phyloP scores from a whole-genome alignment of 2,113 vertebrate genomes.

The Chaetorhynchus papuensis region DNA sequence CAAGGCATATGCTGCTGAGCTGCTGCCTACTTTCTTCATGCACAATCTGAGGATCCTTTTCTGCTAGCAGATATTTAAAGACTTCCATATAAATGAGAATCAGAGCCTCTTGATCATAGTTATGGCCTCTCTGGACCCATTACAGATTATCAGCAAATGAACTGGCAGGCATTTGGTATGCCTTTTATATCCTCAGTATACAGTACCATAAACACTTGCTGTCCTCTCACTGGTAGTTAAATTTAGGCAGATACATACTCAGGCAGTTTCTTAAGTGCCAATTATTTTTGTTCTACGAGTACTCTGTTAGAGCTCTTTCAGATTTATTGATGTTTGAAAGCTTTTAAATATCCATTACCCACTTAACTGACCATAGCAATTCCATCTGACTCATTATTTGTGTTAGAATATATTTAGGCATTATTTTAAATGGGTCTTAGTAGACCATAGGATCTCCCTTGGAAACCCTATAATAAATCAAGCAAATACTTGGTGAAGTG shows the following conservation, averaged over 20 bases:
- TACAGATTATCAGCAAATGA: background rate
- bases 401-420: slow-evolving; percentile 43
- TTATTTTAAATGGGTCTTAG: background rate
- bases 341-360: slow-evolving; percentile 55
- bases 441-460: slow-evolving; percentile 3
- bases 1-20: background rate
- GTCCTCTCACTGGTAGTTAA: background rate
- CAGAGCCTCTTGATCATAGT: background rate
- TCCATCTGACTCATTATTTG: slow-evolving; percentile 52
- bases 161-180: background rate
- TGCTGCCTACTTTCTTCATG: background rate
- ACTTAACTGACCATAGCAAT: slow-evolving; percentile 31
- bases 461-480: slow-evolving; percentile 17
- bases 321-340: slow-evolving; percentile 45
- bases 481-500: background rate
- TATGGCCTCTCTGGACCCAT: background rate
- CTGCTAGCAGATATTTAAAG: background rate
- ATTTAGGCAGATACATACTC: background rate
- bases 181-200: background rate
- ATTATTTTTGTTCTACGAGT: slow-evolving; percentile 44
- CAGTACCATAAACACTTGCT: background rate
- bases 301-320: slow-evolving; percentile 2
- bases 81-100: background rate
- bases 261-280: background rate
- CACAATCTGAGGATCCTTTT: background rate